A percentile compares a stretch with the other conserved stretches of the same genome.
Conservation (phyloP, 2,797 vertebrate species). For the Catostomus latipinnis region DNA sequence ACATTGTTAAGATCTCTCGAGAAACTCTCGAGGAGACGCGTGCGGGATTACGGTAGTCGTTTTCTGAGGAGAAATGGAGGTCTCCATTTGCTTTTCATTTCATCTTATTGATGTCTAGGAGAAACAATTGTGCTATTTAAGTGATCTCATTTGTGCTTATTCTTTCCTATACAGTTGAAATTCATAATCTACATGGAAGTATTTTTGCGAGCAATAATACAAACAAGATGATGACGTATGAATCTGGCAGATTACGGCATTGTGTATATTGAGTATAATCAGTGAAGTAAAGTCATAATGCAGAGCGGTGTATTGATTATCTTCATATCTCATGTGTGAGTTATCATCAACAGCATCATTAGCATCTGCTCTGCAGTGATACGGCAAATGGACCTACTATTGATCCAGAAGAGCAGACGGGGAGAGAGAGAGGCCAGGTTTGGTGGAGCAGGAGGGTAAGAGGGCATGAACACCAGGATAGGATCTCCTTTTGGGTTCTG, state of each 20-base stretch:
- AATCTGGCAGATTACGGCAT: constrained; percentile 33
- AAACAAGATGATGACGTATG: constrained; percentile 16
- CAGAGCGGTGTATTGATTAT: constrained; percentile 78
- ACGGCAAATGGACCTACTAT: constrained; percentile 82
- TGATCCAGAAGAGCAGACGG: constrained; percentile 73
- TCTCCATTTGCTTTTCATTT: too few species aligned
- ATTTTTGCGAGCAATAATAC: constrained; percentile 11
- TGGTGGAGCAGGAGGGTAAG: constrained; percentile 69
- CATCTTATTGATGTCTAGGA: too few species aligned
- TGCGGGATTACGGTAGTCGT: too few species aligned
- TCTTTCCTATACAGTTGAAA: background rate
- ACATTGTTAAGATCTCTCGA: too few species aligned
- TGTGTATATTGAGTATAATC: constrained; percentile 29
- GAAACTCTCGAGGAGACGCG: too few species aligned
- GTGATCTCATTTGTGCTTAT: too few species aligned
- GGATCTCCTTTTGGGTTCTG: constrained; percentile 56
- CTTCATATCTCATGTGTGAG: constrained; percentile 74
- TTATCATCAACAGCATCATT: constrained; percentile 81
- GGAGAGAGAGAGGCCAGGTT: constrained; percentile 46
- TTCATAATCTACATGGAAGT: constrained; percentile 28
- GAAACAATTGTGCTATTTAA: too few species aligned
- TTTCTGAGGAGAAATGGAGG: too few species aligned
- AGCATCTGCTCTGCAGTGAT: constrained; percentile 80
- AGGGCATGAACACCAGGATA: constrained; percentile 46
- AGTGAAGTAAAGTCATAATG: constrained; percentile 65